These are phyloP conservation scores for Lepus townsendii DNA, from an alignment of 2,797 vertebrate species.

Conservation along the genomic window DNA sequence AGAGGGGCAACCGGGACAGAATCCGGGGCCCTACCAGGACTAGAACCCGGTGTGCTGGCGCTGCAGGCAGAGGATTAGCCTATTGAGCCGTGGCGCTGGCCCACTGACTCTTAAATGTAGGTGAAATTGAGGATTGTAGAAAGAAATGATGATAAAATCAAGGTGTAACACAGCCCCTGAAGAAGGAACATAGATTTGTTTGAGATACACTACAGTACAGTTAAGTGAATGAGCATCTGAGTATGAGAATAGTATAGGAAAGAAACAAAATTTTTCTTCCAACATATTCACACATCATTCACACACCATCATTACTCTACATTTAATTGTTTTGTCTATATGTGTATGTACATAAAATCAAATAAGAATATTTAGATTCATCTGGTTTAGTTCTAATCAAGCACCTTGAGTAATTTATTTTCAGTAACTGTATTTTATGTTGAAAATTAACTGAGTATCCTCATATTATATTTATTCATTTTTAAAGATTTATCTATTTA, in stretches of 20 bases:
- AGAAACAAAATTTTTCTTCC: background rate
- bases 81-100: no score
- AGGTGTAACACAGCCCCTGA: background rate
- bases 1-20: no score
- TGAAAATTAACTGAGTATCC: background rate
- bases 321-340: background rate
- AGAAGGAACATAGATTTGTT: background rate
- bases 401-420: background rate
- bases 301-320: background rate
- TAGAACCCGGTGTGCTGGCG: no score
- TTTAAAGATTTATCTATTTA: no score
- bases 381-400: background rate
- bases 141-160: background rate
- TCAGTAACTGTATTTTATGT: background rate
- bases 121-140: background rate
- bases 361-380: background rate
- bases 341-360: background rate
- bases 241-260: background rate
- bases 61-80: no score
- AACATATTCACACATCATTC: background rate
- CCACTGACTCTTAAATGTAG: background rate
- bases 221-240: background rate
- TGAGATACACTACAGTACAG: background rate
- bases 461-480: no score
- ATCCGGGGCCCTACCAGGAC: no score